Conservation (phyloP, 1,140 invertebrate genomes). For the Venustaconcha ellipsiformis region DNA sequence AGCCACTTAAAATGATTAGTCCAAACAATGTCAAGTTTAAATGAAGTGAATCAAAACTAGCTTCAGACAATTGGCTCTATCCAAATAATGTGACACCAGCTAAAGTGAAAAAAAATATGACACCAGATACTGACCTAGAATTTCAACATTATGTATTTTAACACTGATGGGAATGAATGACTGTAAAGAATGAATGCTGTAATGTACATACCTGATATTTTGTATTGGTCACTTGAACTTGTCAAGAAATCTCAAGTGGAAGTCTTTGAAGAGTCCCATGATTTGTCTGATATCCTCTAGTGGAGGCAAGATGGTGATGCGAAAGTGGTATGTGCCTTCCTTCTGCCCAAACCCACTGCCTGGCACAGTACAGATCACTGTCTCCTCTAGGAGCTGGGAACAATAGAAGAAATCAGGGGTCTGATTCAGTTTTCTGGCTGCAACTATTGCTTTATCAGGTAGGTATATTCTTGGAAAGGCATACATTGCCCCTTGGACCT, state of each 20-base stretch:
- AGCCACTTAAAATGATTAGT: too few species aligned
- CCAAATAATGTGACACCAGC: too few species aligned
- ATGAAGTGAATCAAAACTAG: too few species aligned
- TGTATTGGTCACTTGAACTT: constrained; percentile 73
- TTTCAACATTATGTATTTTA: too few species aligned
- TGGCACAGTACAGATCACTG: constrained; percentile 89
- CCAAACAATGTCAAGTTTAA: too few species aligned
- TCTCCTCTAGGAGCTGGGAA: constrained; percentile 91
- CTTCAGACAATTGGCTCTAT: too few species aligned
- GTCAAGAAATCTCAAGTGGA: constrained; percentile 88
- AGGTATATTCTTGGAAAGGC: constrained; percentile 81
- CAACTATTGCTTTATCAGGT: constrained; percentile 69
- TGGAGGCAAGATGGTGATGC: constrained; percentile 89
- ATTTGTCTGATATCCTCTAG: constrained; percentile 86
- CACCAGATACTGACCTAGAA: too few species aligned
- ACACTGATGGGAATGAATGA: too few species aligned
- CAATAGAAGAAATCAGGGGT: constrained; percentile 95
- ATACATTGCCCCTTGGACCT: constrained; percentile 97
- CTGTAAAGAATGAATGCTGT: too few species aligned
- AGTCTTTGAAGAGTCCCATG: constrained; percentile 85
- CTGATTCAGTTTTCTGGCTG: constrained; percentile 67
- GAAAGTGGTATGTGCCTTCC: constrained; percentile 75
- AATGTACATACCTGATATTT: too few species aligned
- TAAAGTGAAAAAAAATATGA: too few species aligned
- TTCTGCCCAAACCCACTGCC: constrained; percentile 96